Base-by-base conservation (phyloP, 2,888 invertebrate species). In the Lordiphosa fenestrarum region DNA sequence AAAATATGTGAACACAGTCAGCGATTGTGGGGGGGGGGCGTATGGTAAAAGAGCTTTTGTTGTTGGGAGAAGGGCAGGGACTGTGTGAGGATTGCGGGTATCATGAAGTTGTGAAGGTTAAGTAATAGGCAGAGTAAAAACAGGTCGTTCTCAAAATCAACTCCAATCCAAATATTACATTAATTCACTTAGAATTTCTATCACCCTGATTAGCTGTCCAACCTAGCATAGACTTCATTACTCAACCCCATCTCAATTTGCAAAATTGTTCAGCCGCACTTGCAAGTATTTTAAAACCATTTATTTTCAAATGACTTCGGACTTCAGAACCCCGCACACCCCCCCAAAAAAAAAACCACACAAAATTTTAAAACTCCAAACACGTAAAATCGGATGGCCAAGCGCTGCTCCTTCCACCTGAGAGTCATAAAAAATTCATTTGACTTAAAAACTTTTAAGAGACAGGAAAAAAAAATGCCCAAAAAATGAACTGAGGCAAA, bases 201-300 rank as follows among this genome's bases (percentile, higher is more conserved):
- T 19, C 56, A 44, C 42, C 33, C 56, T 46, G 23, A 57, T 39
- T 46, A 33, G 33, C 56, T 25, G 33, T 10, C 30, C 13, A 36
- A 59, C 51, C 54, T 59, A 41, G 12, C 48, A 13, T 37, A 10
- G 39, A 47, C 30, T 33, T 23, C 21, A 33, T 19, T 30, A 7
- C 6, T 10, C 19, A 23, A 21, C 47, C 38, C 21, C 64, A 49
- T 66, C 65, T 73, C 70, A 65, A 77, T 83, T 76, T 80, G 70
- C 70, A 83, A 83, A 15, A 75, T 73, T 66, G 64, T 63, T 57
- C 46, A 53, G 47, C 58, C 55, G 52, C 68, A 56, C 60, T 75
- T 62, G 62, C 63, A 78, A 82, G 80, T 66, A 71, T 77, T 84
- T 84, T 71, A 74, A 81, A 84, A 73, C 60, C 82, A 84, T 84